Evolutionary conservation across 2,888 invertebrate species (phyloP).

Genomic region (Bhutanitis thaidina): DNA sequence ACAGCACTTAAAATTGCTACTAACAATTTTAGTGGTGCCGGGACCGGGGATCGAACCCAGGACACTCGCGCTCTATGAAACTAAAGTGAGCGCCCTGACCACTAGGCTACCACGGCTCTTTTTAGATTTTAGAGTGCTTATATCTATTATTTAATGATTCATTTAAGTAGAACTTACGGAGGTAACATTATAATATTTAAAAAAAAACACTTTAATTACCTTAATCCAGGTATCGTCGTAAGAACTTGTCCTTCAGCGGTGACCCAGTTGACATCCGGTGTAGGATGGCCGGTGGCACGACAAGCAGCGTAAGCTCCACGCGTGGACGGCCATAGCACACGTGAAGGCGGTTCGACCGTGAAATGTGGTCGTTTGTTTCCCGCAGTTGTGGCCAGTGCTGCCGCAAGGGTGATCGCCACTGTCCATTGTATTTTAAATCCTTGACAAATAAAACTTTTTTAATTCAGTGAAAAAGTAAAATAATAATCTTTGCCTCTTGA

Average conservation of each 20-base stretch:
- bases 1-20: too few relatives aligned
- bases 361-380: slow-evolving; percentile 70
- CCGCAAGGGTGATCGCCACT: slow-evolving; percentile 40
- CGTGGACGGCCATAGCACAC: slow-evolving; percentile 69
- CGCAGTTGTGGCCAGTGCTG: slow-evolving; percentile 37
- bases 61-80: too few relatives aligned
- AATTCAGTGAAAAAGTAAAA: too few relatives aligned
- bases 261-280: slow-evolving; percentile 68
- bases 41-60: too few relatives aligned
- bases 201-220: slow-evolving; percentile 35
- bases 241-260: slow-evolving; percentile 69
- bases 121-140: too few relatives aligned
- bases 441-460: slow-evolving; percentile 19
- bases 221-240: slow-evolving; percentile 67
- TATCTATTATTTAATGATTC: too few relatives aligned
- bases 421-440: slow-evolving; percentile 41
- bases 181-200: background rate
- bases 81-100: too few relatives aligned
- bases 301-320: slow-evolving; percentile 64
- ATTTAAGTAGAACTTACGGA: too few relatives aligned
- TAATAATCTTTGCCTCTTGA: too few relatives aligned
- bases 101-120: too few relatives aligned
- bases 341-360: slow-evolving; percentile 58
- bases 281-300: slow-evolving; percentile 62
- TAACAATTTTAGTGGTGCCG: too few relatives aligned